Evolutionary conservation across 2,888 invertebrate species (phyloP).

Genomic region (Pseudoips prasinana): DNA sequence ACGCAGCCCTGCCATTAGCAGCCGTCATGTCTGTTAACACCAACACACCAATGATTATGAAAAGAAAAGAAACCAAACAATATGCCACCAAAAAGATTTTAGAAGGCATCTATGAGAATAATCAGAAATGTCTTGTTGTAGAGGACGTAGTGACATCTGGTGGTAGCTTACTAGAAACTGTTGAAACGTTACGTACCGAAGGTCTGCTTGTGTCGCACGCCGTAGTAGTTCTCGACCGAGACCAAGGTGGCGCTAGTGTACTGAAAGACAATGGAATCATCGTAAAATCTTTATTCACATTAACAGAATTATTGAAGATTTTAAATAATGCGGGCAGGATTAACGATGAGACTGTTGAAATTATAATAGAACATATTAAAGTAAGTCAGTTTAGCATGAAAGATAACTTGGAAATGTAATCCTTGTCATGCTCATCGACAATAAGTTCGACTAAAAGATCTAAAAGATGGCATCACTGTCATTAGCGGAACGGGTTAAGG

Average conservation of each 20-base stretch:
- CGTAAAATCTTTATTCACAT: constrained; percentile 85
- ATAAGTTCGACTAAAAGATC: too few relatives aligned
- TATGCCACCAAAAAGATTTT: constrained; percentile 97
- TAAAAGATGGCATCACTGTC: too few relatives aligned
- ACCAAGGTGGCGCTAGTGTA: constrained; percentile 93
- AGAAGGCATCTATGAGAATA: constrained; percentile 88
- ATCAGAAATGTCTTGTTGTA: constrained; percentile 91
- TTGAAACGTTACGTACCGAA: constrained; percentile 84
- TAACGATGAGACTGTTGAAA: constrained; percentile 64
- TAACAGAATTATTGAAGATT: constrained; percentile 84
- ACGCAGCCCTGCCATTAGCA: constrained; percentile 97
- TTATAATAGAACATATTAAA: constrained; percentile 64
- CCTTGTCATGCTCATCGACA: too few relatives aligned
- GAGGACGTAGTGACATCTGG: constrained; percentile 98
- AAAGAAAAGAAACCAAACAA: constrained; percentile 95
- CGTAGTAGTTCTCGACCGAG: constrained; percentile 94
- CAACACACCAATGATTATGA: constrained; percentile 92
- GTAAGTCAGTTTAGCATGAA: constrained; percentile 63
- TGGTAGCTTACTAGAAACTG: constrained; percentile 95
- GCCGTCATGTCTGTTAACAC: constrained; percentile 90
- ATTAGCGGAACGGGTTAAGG: too few relatives aligned
- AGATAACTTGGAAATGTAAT: constrained; percentile 42
- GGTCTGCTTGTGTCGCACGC: constrained; percentile 88
- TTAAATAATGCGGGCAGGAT: constrained; percentile 85
- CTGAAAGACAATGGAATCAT: constrained; percentile 86